phyloP scores from a whole-genome alignment of 2,113 vertebrate species.

The Meles meles region DNA sequence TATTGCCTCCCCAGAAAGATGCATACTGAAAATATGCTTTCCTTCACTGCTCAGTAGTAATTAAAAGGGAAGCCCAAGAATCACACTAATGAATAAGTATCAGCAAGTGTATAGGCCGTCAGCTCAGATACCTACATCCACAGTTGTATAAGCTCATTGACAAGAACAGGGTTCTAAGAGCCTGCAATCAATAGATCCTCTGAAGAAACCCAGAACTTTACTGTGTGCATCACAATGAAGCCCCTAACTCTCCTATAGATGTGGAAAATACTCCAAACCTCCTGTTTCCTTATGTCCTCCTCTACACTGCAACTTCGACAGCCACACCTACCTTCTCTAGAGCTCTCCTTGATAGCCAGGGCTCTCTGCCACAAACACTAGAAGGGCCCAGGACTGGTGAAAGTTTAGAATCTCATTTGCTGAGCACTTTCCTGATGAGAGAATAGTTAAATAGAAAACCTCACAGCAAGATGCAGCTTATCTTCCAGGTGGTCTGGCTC shows the following conservation, averaged over 20 bases:
- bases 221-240: neutral
- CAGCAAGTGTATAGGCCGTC: neutral
- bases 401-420: neutral
- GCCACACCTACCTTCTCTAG: neutral
- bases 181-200: neutral
- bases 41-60: neutral
- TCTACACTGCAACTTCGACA: neutral
- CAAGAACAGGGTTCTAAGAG: neutral
- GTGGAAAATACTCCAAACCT: neutral
- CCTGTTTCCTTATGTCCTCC: neutral
- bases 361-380: neutral
- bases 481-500: neutral
- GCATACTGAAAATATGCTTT: neutral
- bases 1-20: neutral
- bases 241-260: neutral
- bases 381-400: neutral
- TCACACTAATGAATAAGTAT: neutral
- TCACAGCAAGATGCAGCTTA: neutral
- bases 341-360: neutral
- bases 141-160: neutral
- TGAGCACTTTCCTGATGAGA: conserved; percentile 27
- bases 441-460: neutral
- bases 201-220: neutral
- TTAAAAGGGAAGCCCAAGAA: conserved; percentile 3
- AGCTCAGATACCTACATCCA: neutral